phyloP scores from a whole-genome alignment of 92 coral and sea anemone species.

The Anthopleura xanthogrammica region DNA sequence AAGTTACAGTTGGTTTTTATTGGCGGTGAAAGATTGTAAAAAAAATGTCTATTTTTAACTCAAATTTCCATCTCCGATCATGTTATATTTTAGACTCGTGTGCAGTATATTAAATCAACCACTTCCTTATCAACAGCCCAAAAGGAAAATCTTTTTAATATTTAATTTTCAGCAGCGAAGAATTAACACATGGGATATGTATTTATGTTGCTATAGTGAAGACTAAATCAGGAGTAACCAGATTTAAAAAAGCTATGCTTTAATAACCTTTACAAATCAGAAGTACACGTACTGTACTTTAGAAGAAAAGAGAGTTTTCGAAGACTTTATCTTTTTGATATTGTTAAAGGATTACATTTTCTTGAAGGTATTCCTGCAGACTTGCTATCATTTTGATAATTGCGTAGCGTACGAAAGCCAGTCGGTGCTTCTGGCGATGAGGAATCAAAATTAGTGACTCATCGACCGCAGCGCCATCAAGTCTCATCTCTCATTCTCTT shows the following conservation, averaged over 20 bases:
- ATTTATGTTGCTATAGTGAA: no score
- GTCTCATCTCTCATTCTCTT: constrained; percentile 10
- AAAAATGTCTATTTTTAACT: no score
- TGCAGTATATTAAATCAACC: neutral
- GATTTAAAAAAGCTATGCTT: no score
- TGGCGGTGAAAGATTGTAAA: no score
- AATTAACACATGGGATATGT: no score
- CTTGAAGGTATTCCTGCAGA: neutral
- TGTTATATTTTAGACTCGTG: neutral
- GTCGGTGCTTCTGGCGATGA: neutral
- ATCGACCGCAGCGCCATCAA: constrained; percentile 24
- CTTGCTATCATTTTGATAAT: neutral
- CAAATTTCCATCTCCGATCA: no score
- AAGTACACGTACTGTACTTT: no score
- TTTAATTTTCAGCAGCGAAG: no score
- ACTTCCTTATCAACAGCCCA: neutral
- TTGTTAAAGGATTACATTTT: neutral
- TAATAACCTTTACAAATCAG: no score
- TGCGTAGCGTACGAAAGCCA: neutral
- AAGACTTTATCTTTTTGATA: neutral
- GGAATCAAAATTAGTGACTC: constrained; percentile 4
- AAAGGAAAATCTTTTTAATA: neutral
- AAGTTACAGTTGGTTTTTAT: neutral
- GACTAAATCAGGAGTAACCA: no score
- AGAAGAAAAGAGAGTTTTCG: no score